Evolutionary conservation across 1,140 invertebrate species (phyloP), one percentile per base, ranked within the genome.

Genomic region (Ladona fulva): DNA sequence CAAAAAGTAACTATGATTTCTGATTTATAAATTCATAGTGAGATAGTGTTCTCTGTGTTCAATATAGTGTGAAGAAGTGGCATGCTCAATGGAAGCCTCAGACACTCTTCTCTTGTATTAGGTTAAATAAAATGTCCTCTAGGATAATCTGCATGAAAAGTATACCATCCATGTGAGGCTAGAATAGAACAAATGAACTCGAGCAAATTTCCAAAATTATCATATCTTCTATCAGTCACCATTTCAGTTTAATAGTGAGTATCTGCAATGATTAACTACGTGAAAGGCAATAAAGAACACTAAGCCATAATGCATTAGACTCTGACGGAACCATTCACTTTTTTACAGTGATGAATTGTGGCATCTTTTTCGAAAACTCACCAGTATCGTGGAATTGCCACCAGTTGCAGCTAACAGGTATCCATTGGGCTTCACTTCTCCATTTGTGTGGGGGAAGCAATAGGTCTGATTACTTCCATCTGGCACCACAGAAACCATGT

Each of bases 391-490:
- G n/a, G 24, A 8, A 75, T 37, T 75, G 1, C 29, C 74, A 16
- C n/a, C 74, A 37, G 74, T 14, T 14, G 29, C 29, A 8, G 24
- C 82, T 75, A 82, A 80, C n/a, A 82, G 81, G 77, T 84, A 84
- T 73, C 84, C 84, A 80, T 84, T 84, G 79, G 83, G 84, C 44
- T 82, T 80, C 73, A 82, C 81, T 44, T 78, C 52, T 84, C 82
- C 80, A 86, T 86, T 19, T 83, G 84, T 19, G 86, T 85, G 79
- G 84, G 85, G n/a, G 85, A 86, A 52, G 85, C 78, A 11, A 85
- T 79, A 1, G 86, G 86, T 0, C n/a, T 66, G 52, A 12, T 66
- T 66, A 12, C 52, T 12, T 22, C 52, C 52, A 66, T 66, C 52
- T 19, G 52, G 52, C n/a, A 66, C 14, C n/a, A 22, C 14, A 19